Conservation (phyloP, 2,113 vertebrate species). For the Lonchura striata region DNA sequence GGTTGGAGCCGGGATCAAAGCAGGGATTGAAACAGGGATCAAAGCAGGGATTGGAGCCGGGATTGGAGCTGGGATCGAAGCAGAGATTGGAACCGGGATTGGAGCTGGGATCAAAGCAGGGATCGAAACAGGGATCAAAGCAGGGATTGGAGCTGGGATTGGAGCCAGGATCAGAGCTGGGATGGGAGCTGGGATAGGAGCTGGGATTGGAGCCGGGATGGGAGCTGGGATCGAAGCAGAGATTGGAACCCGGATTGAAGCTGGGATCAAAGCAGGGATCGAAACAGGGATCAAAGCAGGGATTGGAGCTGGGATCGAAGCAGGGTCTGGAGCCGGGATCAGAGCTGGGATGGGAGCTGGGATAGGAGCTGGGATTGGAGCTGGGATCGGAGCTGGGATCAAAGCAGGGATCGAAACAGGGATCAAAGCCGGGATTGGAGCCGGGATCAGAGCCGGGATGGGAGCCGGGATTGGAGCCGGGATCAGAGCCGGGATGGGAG, state of each 20-base stretch:
- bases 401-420: accelerated
- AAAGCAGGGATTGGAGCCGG: no score
- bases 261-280: accelerated
- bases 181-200: accelerated
- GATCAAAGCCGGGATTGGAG: no score
- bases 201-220: accelerated
- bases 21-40: no score
- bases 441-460: accelerated
- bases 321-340: accelerated
- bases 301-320: accelerated
- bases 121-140: accelerated
- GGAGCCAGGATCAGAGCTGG: accelerated
- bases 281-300: accelerated
- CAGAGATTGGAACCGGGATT: accelerated
- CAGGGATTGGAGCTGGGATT: accelerated
- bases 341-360: accelerated
- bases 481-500: accelerated
- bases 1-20: accelerated
- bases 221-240: accelerated
- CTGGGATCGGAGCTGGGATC: accelerated
- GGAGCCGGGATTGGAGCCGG: accelerated
- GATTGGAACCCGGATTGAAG: background rate
- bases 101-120: accelerated
- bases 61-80: accelerated
- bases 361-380: accelerated